phyloP scores from a whole-genome alignment of 2,113 vertebrate species.

The Acrocephalus kingi region DNA sequence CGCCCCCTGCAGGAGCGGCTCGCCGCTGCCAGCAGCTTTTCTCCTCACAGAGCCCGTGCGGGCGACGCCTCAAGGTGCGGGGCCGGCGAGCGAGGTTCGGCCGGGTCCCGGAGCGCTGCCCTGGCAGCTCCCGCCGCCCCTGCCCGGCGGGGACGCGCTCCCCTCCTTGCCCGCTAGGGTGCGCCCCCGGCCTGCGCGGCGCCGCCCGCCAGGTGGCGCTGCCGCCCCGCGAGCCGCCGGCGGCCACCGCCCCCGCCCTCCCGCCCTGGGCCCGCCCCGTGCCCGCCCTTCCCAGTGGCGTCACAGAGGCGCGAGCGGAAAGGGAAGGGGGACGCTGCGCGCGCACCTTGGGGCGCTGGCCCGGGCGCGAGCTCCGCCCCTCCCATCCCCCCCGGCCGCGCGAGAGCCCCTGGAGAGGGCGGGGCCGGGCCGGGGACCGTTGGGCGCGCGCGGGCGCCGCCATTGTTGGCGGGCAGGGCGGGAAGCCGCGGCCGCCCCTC shows the following conservation, averaged over 20 bases:
- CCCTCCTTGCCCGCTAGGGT: not conserved
- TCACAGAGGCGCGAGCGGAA: no score
- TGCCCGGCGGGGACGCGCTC: not conserved
- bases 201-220: not conserved
- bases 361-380: not conserved
- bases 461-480: not conserved
- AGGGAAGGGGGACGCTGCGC: no score
- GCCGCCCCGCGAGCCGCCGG: not conserved
- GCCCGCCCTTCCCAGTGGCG: no score
- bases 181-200: not conserved
- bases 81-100: no score
- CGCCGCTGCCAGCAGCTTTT: rapidly evolving
- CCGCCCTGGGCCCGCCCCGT: no score
- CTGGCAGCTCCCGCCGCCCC: not conserved
- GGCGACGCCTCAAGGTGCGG: not conserved
- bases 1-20: not conserved
- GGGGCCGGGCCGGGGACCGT: not conserved
- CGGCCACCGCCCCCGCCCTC: no score
- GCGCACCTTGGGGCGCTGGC: no score
- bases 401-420: not conserved
- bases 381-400: not conserved
- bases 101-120: rapidly evolving
- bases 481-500: not conserved
- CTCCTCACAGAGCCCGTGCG: not conserved
- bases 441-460: not conserved